Percentiles rank a stretch among this genome's conserved stretches.
These are phyloP conservation scores for Malurus cyaneus DNA, from an alignment of 2,113 vertebrate genomes.

Conservation along the genomic window DNA sequence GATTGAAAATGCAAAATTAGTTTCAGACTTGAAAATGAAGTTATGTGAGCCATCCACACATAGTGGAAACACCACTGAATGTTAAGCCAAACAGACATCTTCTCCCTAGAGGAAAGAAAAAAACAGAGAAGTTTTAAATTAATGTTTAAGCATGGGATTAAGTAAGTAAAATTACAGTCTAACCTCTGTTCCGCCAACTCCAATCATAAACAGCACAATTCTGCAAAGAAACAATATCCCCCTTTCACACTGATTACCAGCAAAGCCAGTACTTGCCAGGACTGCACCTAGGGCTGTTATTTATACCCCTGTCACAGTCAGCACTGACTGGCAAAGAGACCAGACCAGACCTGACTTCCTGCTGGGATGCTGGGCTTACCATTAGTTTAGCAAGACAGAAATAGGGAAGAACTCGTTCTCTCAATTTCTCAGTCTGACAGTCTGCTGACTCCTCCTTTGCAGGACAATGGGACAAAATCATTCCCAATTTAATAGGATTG, in stretches of 20 bases:
- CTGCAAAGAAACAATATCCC: background rate
- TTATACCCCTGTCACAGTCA: background rate
- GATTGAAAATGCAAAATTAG: conserved; percentile 13
- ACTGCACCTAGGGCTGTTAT: background rate
- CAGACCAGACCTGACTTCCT: background rate
- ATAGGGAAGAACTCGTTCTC: background rate
- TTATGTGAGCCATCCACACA: background rate
- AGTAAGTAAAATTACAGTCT: background rate
- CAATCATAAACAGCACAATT: background rate
- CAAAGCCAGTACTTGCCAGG: background rate
- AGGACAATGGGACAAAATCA: background rate
- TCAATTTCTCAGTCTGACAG: background rate
- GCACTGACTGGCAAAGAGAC: background rate
- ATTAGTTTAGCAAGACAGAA: background rate
- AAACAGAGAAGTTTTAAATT: background rate
- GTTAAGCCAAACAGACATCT: background rate
- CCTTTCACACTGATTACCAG: background rate
- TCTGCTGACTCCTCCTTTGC: background rate
- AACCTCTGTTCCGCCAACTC: background rate
- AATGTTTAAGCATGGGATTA: background rate
- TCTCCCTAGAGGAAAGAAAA: background rate
- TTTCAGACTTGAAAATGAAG: background rate
- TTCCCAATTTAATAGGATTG: background rate
- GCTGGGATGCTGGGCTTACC: background rate
- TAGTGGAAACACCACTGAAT: background rate